A percentile compares a stretch with the other conserved stretches of the same genome.
Evolutionary conservation across 2,888 invertebrate genomes (phyloP).

Genomic region (Hirtodrosophila cameraria): DNA sequence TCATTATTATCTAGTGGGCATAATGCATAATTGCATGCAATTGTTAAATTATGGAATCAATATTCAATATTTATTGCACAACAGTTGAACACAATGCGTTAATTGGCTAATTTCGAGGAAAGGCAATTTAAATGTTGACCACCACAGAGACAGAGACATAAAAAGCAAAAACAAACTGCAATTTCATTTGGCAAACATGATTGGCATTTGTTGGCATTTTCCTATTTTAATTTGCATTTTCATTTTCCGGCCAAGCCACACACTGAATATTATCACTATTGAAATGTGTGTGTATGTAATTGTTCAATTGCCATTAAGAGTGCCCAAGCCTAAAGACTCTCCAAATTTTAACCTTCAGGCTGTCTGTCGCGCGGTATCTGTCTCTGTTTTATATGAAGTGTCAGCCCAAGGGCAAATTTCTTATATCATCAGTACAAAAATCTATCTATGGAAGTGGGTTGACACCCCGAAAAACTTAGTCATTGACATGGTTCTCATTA

Average conservation of each 20-base stretch:
- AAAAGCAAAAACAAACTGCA: background rate
- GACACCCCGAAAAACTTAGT: conserved; percentile 23
- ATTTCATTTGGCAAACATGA: conserved; percentile 6
- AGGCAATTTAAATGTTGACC: conserved; percentile 35
- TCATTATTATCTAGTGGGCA: conserved; percentile 41
- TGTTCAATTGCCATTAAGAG: conserved; percentile 40
- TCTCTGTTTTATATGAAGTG: conserved; percentile 53
- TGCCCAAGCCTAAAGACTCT: conserved; percentile 3
- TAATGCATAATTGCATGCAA: conserved; percentile 45
- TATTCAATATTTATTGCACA: conserved; percentile 50
- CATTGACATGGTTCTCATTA: conserved; percentile 72
- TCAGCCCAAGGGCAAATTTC: conserved; percentile 59
- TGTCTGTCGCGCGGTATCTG: conserved; percentile 26
- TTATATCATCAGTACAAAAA: background rate
- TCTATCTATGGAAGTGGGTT: conserved; percentile 4
- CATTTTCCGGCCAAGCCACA: conserved; percentile 24
- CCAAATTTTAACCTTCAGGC: conserved; percentile 4
- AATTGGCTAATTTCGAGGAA: conserved; percentile 42
- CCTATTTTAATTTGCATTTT: conserved; percentile 36
- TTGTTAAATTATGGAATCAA: conserved; percentile 51
- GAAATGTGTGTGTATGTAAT: conserved; percentile 28
- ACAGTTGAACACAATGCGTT: conserved; percentile 23
- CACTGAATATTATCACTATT: background rate
- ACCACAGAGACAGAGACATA: conserved; percentile 5
- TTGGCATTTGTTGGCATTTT: conserved; percentile 24